These are phyloP conservation scores for Euplagia quadripunctaria DNA, from an alignment of 2,888 invertebrate genomes.

Conservation along the genomic window DNA sequence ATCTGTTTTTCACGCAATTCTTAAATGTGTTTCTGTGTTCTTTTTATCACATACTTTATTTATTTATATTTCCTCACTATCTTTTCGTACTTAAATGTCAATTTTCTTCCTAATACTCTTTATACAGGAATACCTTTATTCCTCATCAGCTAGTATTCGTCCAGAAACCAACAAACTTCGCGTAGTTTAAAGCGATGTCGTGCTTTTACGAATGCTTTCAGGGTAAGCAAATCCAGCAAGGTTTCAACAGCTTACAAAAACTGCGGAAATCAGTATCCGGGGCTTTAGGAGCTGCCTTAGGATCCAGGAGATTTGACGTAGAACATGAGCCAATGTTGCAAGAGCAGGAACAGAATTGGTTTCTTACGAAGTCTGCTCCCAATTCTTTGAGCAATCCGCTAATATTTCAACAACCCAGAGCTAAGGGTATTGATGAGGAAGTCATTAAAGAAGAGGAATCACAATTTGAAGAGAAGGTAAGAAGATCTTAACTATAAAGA, in stretches of 20 bases:
- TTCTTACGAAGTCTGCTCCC: slow-evolving; percentile 93
- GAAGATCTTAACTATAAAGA: not conserved
- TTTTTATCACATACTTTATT: not conserved
- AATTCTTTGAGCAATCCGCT: slow-evolving; percentile 91
- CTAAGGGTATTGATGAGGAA: slow-evolving; percentile 71
- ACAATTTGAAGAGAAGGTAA: slow-evolving; percentile 76
- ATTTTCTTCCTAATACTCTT: not conserved
- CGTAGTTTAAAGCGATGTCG: slow-evolving; percentile 86
- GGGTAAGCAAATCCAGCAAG: slow-evolving; percentile 83
- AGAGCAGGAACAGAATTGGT: slow-evolving; percentile 90
- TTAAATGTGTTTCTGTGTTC: not conserved
- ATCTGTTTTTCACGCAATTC: not conserved
- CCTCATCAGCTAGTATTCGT: slow-evolving; percentile 71
- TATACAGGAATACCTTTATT: slow-evolving; percentile 69
- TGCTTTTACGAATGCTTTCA: slow-evolving; percentile 86
- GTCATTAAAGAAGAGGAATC: slow-evolving; percentile 75
- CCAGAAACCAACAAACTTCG: slow-evolving; percentile 57
- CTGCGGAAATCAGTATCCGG: slow-evolving; percentile 91
- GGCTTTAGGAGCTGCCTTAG: slow-evolving; percentile 84
- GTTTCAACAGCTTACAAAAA: slow-evolving; percentile 91
- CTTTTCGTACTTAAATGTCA: not conserved
- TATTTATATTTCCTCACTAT: not conserved
- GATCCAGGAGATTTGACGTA: slow-evolving; percentile 81
- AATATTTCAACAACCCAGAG: slow-evolving; percentile 70
- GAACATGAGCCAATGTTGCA: slow-evolving; percentile 85